phyloP scores from a whole-genome alignment of 2,113 vertebrate genomes.

The Lipophrys pholis region DNA sequence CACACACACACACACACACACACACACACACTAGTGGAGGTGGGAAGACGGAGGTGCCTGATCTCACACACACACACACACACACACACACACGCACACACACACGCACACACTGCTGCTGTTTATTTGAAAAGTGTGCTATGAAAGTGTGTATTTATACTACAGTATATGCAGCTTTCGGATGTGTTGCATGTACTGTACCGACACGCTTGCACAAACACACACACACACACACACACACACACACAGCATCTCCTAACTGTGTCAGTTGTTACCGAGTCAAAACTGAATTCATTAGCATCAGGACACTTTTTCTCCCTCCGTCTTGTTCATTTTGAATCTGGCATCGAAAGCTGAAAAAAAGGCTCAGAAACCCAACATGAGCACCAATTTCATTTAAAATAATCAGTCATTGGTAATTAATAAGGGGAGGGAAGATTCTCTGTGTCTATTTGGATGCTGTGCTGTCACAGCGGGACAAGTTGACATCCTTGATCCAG shows the following conservation, averaged over 20 bases:
- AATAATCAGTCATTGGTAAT: neutral
- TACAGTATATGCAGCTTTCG: constrained; percentile 41
- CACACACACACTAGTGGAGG: constrained; percentile 51
- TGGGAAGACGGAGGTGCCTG: constrained; percentile 57
- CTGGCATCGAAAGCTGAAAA: neutral
- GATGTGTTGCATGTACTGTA: constrained; percentile 47
- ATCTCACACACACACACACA: constrained; percentile 23
- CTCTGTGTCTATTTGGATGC: neutral
- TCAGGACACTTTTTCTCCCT: constrained; percentile 27
- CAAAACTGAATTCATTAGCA: constrained; percentile 78
- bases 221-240: constrained; percentile 68
- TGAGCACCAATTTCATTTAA: neutral
- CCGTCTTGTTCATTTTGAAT: neutral
- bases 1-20: constrained; percentile 59
- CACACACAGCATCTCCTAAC: constrained; percentile 70
- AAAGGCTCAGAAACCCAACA: neutral
- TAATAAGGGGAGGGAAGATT: neutral
- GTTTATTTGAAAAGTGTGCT: constrained; percentile 70
- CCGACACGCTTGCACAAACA: constrained; percentile 51
- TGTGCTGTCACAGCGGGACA: neutral
- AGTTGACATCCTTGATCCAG: neutral
- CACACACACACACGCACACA: constrained; percentile 49
- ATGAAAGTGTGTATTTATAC: constrained; percentile 62
- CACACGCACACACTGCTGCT: constrained; percentile 52
- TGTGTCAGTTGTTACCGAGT: constrained; percentile 78